Evolutionary conservation across 2,888 invertebrate species (phyloP), one percentile per base, ranked within the genome.

Genomic region (Sipunculus nudus): DNA sequence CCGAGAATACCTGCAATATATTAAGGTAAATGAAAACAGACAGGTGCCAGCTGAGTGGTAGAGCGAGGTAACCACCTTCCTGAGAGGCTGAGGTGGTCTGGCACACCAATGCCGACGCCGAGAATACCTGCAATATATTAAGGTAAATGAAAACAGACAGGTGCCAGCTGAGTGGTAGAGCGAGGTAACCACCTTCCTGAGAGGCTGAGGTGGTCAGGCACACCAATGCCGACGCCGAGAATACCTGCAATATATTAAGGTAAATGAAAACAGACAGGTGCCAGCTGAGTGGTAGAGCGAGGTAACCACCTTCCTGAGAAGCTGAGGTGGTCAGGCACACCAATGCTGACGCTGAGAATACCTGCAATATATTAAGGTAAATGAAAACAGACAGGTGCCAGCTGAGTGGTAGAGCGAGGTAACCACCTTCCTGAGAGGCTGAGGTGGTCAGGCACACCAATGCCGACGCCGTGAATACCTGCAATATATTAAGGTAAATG

Each of bases 1-100:
- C 21, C 2, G 74, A 71, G 32, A 75, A 63, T 13, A 73, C 53
- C 76, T 76, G 67, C 10, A 66, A 61, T 3, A 23, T 39, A 32
- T 41, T 40, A 29, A 46, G 46, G 8, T 26, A 19, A 19, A 21
- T 10, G 23, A 26, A 49, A 32, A 35, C 21, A 10, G 5, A 8
- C 6, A 75, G 70, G 56, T 74, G 76, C 76, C 76, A 76, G 47
- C 66, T 69, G 1, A 75, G 65, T 2, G 76, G 76, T 25, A 75
- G 62, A 40, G 65, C 65, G 3, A 75, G 68, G 10, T 74, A 63
- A 1, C 73, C 73, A 19, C 71, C 72, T 25, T 73, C 72, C 5
- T 67, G 53, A 16, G 47, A 58, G 6, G 70, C 73, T n/a, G 72
- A 61, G 21, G 69, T 68, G n/a, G 70, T 70, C 50, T 75, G 56